These are phyloP conservation scores for Gobio occitaniae DNA, from an alignment of 2,797 vertebrate species.

Conservation along the genomic window DNA sequence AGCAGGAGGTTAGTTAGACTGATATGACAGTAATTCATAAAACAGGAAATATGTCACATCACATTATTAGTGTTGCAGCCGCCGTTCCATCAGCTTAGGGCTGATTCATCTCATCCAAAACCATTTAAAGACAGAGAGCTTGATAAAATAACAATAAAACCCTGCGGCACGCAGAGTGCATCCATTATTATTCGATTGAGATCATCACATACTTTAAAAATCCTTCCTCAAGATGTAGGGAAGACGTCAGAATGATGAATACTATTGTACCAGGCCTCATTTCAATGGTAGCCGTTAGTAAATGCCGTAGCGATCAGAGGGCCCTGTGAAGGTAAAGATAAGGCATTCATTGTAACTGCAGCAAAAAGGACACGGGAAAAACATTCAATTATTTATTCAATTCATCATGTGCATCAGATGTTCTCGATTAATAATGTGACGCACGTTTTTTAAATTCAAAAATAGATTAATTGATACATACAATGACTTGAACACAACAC, in stretches of 20 bases:
- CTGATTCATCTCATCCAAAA: conserved; percentile 16
- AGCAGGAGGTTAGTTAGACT: conserved; percentile 66
- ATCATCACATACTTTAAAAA: conserved; percentile 20
- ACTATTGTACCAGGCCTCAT: conserved; percentile 69
- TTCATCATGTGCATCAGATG: neutral
- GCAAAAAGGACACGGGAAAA: neutral
- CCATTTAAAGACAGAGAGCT: conserved; percentile 23
- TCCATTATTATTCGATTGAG: conserved; percentile 22
- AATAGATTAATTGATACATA: neutral
- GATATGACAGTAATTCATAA: conserved; percentile 55
- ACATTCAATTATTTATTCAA: neutral
- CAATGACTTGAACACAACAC: too few species aligned
- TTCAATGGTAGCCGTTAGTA: conserved; percentile 99
- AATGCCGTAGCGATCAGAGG: conserved; percentile 99
- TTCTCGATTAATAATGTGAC: neutral
- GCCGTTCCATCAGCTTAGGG: conserved; percentile 24
- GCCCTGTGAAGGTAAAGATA: conserved; percentile 77
- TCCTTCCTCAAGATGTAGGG: conserved; percentile 22
- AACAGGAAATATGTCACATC: conserved; percentile 47
- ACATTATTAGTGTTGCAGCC: conserved; percentile 36
- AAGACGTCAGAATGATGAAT: conserved; percentile 18
- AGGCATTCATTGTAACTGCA: neutral
- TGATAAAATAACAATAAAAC: conserved; percentile 30
- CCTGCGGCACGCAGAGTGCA: conserved; percentile 23
- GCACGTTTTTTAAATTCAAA: neutral